These are phyloP conservation scores for Drosophila anceps DNA, from an alignment of 2,888 invertebrate species.

Conservation along the genomic window DNA sequence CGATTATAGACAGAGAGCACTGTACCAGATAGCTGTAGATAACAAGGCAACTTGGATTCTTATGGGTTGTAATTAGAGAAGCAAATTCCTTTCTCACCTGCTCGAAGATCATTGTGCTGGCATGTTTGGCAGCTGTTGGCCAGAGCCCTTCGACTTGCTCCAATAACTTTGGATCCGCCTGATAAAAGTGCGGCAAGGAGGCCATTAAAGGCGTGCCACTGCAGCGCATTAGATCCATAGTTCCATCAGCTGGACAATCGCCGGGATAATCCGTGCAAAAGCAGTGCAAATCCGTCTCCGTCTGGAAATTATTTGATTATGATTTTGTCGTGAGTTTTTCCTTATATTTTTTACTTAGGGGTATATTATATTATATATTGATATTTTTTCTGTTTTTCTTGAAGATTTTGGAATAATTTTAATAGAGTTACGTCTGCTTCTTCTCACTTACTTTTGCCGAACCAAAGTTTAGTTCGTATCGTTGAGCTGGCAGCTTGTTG, in stretches of 20 bases:
- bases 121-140: slow-evolving; percentile 90
- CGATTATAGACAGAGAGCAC: slow-evolving; percentile 90
- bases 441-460: slow-evolving; percentile 86
- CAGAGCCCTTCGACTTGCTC: slow-evolving; percentile 86
- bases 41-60: background rate
- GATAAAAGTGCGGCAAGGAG: slow-evolving; percentile 92
- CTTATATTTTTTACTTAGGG: background rate
- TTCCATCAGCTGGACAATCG: slow-evolving; percentile 89
- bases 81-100: slow-evolving; percentile 87
- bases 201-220: slow-evolving; percentile 90
- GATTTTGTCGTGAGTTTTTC: background rate
- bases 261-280: slow-evolving; percentile 87
- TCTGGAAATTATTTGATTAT: slow-evolving; percentile 39
- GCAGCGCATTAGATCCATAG: slow-evolving; percentile 88
- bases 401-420: no score
- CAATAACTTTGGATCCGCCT: slow-evolving; percentile 86
- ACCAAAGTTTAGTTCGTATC: slow-evolving; percentile 90
- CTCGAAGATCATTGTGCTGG: slow-evolving; percentile 91
- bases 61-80: background rate
- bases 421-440: background rate
- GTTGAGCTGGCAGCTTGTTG: slow-evolving; percentile 89
- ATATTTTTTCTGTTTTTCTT: background rate
- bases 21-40: slow-evolving; percentile 86
- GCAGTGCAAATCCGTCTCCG: slow-evolving; percentile 68
- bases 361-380: background rate